Evolutionary conservation across 2,113 vertebrate genomes (phyloP), one percentile per base, ranked within the genome.

Genomic region (Hippocampus zosterae): DNA sequence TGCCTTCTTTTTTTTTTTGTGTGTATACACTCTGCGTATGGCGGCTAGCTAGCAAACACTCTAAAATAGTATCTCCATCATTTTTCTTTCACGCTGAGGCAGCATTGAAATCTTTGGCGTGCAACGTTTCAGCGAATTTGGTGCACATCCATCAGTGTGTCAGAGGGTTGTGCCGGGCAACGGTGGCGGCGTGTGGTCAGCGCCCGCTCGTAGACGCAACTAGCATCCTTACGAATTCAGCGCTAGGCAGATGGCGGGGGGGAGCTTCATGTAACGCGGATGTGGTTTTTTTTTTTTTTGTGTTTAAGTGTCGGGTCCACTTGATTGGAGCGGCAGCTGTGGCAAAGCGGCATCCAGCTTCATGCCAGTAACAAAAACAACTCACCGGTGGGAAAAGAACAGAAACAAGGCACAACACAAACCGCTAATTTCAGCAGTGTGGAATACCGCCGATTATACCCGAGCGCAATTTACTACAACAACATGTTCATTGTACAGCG

Each of bases 401-500:
- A 19, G 27, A 41, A 44, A n/a, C 18, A 27, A 25, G 2, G 12
- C 55, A 25, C 9, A 56, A 57, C 27, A n/a, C 21, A 8, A 63
- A 37, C 40, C 18, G 5, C 29, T n/a, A 8, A 21, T 33, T 67
- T 19, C 25, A 52, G 52, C 46, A 37, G 25, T 19, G 80, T 69
- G 75, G 88, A 89, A 91, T 91, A 88, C 86, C 74, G 67, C 78
- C 84, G 87, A 89, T 91, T 88, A 90, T 84, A 85, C 79, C 79
- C 73, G 79, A 37, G 84, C 82, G 16, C 62, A 74, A 63, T 78
- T 6, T 37, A 37, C 33, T 37, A 37, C 33, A 37, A 37, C 5
- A 37, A 37, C 6, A 37, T 37, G 33, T 37, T 37, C 33, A 37
- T 6, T 37, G 33, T 37, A 37, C 33, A 37, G 86, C 89, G 85